Conservation (phyloP, 2,888 invertebrate genomes). For the Epirrhoe alternata region DNA sequence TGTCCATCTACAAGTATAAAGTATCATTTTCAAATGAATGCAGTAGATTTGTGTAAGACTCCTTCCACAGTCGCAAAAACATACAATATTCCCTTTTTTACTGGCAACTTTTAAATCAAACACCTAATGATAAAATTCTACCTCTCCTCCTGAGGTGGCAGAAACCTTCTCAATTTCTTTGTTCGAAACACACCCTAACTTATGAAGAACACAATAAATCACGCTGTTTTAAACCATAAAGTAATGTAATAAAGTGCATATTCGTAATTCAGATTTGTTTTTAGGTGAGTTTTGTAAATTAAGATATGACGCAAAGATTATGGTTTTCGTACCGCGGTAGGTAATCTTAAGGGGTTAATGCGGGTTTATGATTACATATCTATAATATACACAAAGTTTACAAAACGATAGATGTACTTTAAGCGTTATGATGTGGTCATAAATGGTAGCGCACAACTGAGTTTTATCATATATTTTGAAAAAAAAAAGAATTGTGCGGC, state of each 20-base stretch:
- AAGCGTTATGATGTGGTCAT: no score
- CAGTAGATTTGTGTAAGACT: no score
- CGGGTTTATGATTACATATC: slow-evolving; percentile 10
- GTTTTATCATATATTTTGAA: no score
- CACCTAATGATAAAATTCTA: no score
- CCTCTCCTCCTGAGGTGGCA: not conserved
- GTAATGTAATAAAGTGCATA: slow-evolving; percentile 15
- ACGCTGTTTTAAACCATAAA: slow-evolving; percentile 28
- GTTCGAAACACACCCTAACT: slow-evolving; percentile 69
- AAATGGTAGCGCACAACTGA: no score
- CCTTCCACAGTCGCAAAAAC: no score
- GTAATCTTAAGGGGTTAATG: slow-evolving; percentile 37
- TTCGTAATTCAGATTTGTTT: slow-evolving; percentile 34
- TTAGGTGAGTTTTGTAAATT: slow-evolving; percentile 48
- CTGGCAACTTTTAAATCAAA: no score
- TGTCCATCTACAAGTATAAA: no score
- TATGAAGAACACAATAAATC: slow-evolving; percentile 49
- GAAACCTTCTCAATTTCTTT: slow-evolving; percentile 59
- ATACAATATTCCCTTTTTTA: no score
- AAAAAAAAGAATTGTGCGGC: no score
- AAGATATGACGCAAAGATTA: slow-evolving; percentile 52
- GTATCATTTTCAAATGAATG: no score
- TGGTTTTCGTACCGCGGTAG: slow-evolving; percentile 27
- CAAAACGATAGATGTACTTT: no score
- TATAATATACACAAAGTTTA: slow-evolving; percentile 3